Evolutionary conservation across 2,888 invertebrate species (phyloP).

Genomic region (Lasioglossum malachurum): DNA sequence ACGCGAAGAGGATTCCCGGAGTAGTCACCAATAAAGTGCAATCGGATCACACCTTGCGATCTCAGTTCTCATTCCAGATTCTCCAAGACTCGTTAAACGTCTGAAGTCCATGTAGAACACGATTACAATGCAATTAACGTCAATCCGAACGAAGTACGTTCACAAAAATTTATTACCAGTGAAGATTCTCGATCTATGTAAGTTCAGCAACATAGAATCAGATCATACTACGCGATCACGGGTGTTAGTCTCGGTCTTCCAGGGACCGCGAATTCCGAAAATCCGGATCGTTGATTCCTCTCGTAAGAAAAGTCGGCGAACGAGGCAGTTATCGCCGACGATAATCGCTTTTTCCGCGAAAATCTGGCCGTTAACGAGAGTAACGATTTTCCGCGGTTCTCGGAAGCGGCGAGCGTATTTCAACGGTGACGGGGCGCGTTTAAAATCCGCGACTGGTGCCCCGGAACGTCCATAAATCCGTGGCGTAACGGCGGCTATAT

Average conservation of each 20-base stretch:
- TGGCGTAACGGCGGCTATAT: conserved; percentile 31
- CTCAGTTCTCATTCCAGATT: not conserved
- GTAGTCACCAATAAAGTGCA: not conserved
- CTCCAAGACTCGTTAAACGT: not conserved
- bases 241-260: not conserved
- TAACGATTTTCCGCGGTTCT: conserved; percentile 31
- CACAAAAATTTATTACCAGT: not conserved
- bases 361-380: not conserved
- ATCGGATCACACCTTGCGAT: not conserved
- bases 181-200: not conserved
- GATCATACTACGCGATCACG: not conserved
- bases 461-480: conserved; percentile 23
- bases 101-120: not conserved
- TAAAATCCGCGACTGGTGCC: conserved; percentile 26
- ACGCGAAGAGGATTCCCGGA: not conserved
- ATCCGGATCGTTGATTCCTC: not conserved
- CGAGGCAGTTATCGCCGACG: not conserved
- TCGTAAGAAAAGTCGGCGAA: not conserved
- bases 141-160: not conserved
- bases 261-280: not conserved
- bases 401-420: conserved; percentile 14
- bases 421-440: conserved; percentile 13
- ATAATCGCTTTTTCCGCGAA: conserved; percentile 1
- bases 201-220: not conserved
- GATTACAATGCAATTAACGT: not conserved